phyloP scores from a whole-genome alignment of 1,140 invertebrate genomes.

The Drosophila pruinosa region DNA sequence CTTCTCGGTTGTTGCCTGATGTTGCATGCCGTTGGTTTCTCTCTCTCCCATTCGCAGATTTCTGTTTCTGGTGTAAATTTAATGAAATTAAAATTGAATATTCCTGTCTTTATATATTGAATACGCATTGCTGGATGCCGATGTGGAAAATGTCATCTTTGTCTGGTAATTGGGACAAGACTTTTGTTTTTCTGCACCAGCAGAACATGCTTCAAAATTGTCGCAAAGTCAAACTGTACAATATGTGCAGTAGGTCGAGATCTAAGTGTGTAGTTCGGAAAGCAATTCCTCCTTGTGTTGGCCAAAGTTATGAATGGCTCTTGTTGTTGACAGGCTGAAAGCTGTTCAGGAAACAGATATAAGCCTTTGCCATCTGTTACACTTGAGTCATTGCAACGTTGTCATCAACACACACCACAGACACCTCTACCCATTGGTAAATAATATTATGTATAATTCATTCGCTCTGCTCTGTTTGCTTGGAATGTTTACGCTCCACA shows the following conservation, averaged over 20 bases:
- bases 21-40: not conserved
- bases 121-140: slow-evolving; percentile 25
- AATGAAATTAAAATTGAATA: slow-evolving; percentile 69
- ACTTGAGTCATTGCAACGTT: slow-evolving; percentile 10
- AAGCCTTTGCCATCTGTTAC: slow-evolving; percentile 20
- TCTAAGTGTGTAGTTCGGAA: not conserved
- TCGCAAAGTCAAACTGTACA: not conserved
- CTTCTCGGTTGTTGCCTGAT: not conserved
- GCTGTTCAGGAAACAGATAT: slow-evolving; percentile 11
- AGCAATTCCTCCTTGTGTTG: not conserved
- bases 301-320: not conserved
- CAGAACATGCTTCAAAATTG: slow-evolving; percentile 7
- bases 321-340: slow-evolving; percentile 15
- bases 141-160: slow-evolving; percentile 9
- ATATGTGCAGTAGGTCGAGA: not conserved
- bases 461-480: slow-evolving; percentile 15
- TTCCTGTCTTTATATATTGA: slow-evolving; percentile 60
- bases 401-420: not conserved
- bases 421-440: slow-evolving; percentile 10
- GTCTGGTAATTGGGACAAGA: slow-evolving; percentile 2
- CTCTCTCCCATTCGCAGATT: not conserved
- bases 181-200: not conserved
- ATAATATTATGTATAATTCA: slow-evolving; percentile 27
- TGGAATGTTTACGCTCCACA: slow-evolving; percentile 9
- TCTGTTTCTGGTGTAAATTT: slow-evolving; percentile 45